A percentile compares a stretch with the other conserved stretches of the same genome.
phyloP scores from a whole-genome alignment of 2,888 invertebrate species.

The Diarsia mendica region DNA sequence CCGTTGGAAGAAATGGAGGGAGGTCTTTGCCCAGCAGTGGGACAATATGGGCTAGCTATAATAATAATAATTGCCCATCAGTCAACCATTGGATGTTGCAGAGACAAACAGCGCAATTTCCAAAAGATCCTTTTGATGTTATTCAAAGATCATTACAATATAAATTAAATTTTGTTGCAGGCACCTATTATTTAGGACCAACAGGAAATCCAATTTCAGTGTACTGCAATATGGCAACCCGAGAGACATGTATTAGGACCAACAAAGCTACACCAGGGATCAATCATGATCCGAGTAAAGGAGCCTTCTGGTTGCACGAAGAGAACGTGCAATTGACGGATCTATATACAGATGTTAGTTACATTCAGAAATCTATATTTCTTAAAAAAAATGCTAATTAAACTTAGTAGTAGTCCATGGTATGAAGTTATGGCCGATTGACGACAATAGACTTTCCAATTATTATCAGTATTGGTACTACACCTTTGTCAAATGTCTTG shows the following conservation, averaged over 20 bases:
- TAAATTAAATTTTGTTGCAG: slow-evolving; percentile 8
- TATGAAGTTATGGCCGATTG: too few relatives aligned
- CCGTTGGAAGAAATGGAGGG: too few relatives aligned
- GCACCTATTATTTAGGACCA: slow-evolving; percentile 21
- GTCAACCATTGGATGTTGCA: neutral
- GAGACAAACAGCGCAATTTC: neutral
- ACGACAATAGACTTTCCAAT: too few relatives aligned
- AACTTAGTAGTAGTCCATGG: too few relatives aligned
- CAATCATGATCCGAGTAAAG: neutral
- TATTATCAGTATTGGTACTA: too few relatives aligned
- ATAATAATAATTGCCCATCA: neutral
- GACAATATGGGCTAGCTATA: too few relatives aligned
- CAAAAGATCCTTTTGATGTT: too few relatives aligned
- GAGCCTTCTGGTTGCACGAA: slow-evolving; percentile 30
- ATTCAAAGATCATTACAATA: neutral
- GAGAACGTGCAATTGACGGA: slow-evolving; percentile 4
- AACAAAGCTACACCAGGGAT: neutral
- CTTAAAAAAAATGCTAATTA: too few relatives aligned
- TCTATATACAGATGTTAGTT: slow-evolving; percentile 21
- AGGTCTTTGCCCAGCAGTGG: too few relatives aligned
- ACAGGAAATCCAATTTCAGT: neutral
- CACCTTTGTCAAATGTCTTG: too few relatives aligned
- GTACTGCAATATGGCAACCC: slow-evolving; percentile 28
- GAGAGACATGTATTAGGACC: slow-evolving; percentile 27
- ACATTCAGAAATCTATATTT: neutral